Conservation (phyloP, 2,888 invertebrate genomes). For the Calameuta pallipes region DNA sequence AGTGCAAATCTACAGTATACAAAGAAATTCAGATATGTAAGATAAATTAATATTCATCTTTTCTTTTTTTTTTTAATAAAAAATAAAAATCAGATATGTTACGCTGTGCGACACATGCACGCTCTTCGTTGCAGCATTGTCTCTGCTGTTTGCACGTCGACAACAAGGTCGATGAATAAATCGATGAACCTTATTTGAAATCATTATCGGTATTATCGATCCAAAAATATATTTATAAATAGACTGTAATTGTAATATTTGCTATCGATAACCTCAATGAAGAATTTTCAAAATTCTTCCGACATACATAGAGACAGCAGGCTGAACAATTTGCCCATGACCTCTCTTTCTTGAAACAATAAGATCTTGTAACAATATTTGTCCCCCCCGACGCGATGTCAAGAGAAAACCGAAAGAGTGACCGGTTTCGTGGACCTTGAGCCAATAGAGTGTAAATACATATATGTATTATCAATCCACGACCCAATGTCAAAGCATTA, state of each 20-base stretch:
- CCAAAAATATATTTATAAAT: background rate
- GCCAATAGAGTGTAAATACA: background rate
- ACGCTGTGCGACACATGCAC: background rate
- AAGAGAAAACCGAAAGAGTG: background rate
- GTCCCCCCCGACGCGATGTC: background rate
- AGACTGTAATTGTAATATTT: background rate
- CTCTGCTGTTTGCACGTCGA: background rate
- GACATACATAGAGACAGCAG: background rate
- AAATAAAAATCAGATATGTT: background rate
- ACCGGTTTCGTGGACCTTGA: background rate
- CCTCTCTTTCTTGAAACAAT: background rate
- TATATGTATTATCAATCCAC: background rate
- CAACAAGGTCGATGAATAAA: constrained; percentile 33
- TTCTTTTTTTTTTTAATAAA: background rate
- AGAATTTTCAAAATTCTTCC: background rate
- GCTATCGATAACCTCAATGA: background rate
- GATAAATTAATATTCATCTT: background rate
- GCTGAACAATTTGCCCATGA: background rate
- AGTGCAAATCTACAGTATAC: background rate
- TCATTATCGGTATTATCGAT: constrained; percentile 36
- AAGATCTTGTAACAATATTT: background rate
- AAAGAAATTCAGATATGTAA: background rate
- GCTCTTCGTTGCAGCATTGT: background rate
- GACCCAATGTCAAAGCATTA: background rate
- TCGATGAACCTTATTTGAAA: constrained; percentile 33